Conservation (phyloP, 2,113 vertebrate genomes). For the Nansenia antarctica region DNA sequence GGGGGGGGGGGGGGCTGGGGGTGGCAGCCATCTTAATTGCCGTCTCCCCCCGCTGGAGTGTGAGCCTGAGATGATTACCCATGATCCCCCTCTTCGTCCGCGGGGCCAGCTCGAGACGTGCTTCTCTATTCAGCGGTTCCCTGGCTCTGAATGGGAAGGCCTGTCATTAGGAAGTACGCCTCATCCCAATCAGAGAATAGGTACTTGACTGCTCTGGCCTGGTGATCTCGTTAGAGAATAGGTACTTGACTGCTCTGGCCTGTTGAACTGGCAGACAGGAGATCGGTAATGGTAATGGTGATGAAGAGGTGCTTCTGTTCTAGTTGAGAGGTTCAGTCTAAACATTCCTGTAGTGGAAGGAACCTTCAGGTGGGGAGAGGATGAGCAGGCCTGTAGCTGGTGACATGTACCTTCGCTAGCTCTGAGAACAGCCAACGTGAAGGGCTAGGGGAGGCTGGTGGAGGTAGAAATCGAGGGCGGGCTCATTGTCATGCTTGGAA, state of each 20-base stretch:
- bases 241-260: not conserved
- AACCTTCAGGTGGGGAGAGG: not conserved
- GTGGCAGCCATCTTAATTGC: slow-evolving; percentile 21
- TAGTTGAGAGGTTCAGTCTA: slow-evolving; percentile 1
- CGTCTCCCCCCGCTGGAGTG: slow-evolving; percentile 24
- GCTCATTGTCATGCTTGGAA: too few species aligned
- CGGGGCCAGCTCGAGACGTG: slow-evolving; percentile 9
- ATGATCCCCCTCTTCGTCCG: slow-evolving; percentile 10
- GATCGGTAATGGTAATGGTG: not conserved
- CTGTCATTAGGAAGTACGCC: slow-evolving; percentile 37
- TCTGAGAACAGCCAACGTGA: not conserved
- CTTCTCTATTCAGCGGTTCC: slow-evolving; percentile 1
- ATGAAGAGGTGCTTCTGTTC: slow-evolving; percentile 28
- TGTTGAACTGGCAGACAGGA: not conserved
- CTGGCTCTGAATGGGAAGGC: slow-evolving; percentile 27
- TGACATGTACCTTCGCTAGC: not conserved
- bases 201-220: slow-evolving; percentile 1
- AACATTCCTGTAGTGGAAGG: slow-evolving; percentile 6
- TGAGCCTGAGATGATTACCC: slow-evolving; percentile 9
- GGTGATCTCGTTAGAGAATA: slow-evolving; percentile 27
- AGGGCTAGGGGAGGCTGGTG: not conserved
- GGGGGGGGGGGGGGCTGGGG: too few species aligned
- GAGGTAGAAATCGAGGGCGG: too few species aligned
- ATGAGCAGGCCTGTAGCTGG: not conserved
- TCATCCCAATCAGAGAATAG: slow-evolving; percentile 20